phyloP scores from a whole-genome alignment of 2,797 vertebrate species.

The Parauchenoglanis punctatus region DNA sequence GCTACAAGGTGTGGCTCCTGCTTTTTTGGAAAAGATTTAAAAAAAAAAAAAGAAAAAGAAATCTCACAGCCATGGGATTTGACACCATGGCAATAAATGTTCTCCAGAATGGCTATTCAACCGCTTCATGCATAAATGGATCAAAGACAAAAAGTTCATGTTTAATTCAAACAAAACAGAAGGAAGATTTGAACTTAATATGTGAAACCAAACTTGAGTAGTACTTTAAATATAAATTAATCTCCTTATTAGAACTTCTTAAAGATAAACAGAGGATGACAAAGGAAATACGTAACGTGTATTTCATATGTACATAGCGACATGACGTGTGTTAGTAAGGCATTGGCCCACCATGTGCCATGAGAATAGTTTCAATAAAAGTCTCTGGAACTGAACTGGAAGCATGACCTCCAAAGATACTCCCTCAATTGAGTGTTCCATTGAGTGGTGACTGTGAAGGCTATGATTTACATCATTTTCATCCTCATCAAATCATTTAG shows the following conservation, averaged over 20 bases:
- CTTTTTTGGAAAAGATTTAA: not conserved
- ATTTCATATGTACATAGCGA: not conserved
- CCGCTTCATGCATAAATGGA: not conserved
- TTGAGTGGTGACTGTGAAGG: not conserved
- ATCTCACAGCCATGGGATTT: not conserved
- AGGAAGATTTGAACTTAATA: not conserved
- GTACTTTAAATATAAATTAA: not conserved
- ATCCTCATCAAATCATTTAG: not conserved
- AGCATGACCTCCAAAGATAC: not conserved
- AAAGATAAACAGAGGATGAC: not conserved
- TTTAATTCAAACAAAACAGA: not conserved
- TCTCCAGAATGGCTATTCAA: not conserved
- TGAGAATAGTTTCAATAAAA: not conserved
- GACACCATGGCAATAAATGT: not conserved
- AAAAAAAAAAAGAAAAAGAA: not conserved
- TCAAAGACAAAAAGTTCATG: not conserved
- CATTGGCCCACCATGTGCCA: not conserved
- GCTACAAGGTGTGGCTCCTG: not conserved
- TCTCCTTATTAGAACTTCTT: not conserved
- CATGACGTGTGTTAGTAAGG: not conserved
- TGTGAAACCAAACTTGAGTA: not conserved
- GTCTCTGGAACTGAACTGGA: not conserved
- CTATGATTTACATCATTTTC: not conserved
- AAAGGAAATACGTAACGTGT: not conserved
- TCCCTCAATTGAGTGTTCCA: not conserved